phyloP scores from a whole-genome alignment of 2,113 vertebrate genomes.

The Prunella fulvescens region DNA sequence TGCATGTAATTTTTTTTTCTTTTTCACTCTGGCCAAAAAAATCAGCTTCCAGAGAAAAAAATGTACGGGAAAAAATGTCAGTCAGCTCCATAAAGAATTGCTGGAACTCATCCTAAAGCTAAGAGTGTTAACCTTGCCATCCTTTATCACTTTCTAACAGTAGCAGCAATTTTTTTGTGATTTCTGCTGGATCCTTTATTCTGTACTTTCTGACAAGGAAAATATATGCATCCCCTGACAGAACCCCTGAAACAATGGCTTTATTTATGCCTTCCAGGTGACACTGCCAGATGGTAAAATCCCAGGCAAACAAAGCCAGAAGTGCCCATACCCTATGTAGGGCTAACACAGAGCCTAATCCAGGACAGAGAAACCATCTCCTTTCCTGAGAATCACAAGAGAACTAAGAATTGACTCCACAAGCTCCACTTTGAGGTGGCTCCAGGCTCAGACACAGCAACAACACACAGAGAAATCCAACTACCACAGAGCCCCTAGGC shows the following conservation, averaged over 20 bases:
- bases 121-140: background rate
- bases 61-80: background rate
- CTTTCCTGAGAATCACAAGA: background rate
- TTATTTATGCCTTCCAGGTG: conserved; percentile 49
- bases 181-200: conserved; percentile 3
- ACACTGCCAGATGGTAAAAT: conserved; percentile 22
- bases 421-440: background rate
- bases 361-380: background rate
- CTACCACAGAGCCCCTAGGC: background rate
- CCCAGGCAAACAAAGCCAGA: background rate
- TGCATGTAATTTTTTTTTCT: background rate
- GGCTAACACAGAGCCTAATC: background rate
- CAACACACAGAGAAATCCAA: background rate
- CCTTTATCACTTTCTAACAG: background rate
- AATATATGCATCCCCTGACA: background rate
- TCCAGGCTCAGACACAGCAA: background rate
- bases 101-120: background rate
- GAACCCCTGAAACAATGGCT: background rate
- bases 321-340: background rate
- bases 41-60: background rate
- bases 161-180: background rate
- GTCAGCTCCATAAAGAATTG: background rate
- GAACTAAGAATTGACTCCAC: background rate
- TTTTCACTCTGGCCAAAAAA: background rate
- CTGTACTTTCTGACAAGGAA: background rate